phyloP scores from a whole-genome alignment of 37 sponge, comb jelly and placozoan species.

The Haliclona indistincta region DNA sequence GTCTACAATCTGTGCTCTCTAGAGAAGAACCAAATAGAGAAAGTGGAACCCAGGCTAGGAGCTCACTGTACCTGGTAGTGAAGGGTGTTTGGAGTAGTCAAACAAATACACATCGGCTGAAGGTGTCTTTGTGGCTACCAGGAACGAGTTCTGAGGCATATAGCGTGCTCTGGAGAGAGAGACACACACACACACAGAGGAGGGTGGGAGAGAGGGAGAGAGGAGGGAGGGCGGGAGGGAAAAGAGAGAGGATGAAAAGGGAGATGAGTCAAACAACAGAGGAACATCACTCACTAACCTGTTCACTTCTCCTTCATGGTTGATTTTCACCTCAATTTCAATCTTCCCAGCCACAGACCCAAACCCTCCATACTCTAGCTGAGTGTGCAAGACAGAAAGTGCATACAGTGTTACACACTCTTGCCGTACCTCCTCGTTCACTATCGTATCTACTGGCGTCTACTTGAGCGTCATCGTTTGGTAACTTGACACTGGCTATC shows the following conservation, averaged over 20 bases:
- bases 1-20: too few relatives aligned
- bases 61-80: slow-evolving; percentile 92
- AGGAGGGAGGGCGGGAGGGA: too few relatives aligned
- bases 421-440: slow-evolving; percentile 82
- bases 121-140: slow-evolving; percentile 98
- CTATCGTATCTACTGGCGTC: slow-evolving; percentile 98
- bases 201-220: too few relatives aligned
- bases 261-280: too few relatives aligned
- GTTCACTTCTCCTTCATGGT: slow-evolving; percentile 99
- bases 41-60: too few relatives aligned
- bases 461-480: slow-evolving; percentile 95
- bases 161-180: slow-evolving; percentile 81
- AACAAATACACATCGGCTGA: slow-evolving; percentile 94
- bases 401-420: background rate
- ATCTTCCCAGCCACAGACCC: slow-evolving; percentile 96
- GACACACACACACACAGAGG: too few relatives aligned
- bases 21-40: too few relatives aligned
- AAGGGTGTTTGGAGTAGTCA: slow-evolving; percentile 98
- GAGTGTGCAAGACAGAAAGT: background rate
- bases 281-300: too few relatives aligned
- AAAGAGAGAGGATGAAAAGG: too few relatives aligned
- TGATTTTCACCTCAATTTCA: slow-evolving; percentile 97
- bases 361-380: slow-evolving; percentile 99
- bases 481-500: slow-evolving; percentile 97
- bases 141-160: slow-evolving; percentile 98